phyloP scores from a whole-genome alignment of 2,113 vertebrate genomes.

The Cryptotis parvus region DNA sequence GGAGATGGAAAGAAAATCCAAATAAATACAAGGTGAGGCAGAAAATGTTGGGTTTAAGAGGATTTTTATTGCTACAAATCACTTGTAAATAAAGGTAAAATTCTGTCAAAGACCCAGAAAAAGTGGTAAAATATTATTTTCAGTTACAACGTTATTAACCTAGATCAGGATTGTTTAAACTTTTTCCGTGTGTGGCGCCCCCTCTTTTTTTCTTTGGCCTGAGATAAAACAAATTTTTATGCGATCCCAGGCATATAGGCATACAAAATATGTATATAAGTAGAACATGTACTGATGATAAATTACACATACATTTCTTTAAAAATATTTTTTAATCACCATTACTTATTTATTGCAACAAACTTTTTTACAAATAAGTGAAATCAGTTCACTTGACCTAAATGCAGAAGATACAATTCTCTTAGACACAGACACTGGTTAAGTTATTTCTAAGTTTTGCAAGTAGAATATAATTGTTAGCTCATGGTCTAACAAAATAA shows the following conservation, averaged over 20 bases:
- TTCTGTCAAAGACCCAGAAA: not conserved
- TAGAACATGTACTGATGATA: no score
- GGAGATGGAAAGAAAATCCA: not conserved
- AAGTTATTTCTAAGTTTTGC: constrained; percentile 14
- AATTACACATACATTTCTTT: no score
- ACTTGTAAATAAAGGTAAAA: constrained; percentile 15
- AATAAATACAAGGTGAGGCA: not conserved
- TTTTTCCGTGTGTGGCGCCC: no score
- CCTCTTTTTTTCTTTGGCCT: no score
- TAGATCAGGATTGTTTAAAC: not conserved
- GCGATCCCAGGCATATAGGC: no score
- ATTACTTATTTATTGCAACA: constrained; percentile 9
- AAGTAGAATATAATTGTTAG: not conserved
- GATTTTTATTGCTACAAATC: constrained; percentile 3
- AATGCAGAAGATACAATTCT: not conserved
- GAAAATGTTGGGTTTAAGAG: not conserved
- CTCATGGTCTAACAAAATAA: not conserved
- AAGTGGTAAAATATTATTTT: constrained; percentile 7
- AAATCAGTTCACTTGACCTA: not conserved
- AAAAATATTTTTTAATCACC: not conserved
- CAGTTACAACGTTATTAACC: not conserved
- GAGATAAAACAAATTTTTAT: no score
- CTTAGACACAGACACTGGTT: not conserved
- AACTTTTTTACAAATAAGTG: constrained; percentile 15
- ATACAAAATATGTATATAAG: no score